phyloP scores from a whole-genome alignment of 2,888 invertebrate genomes.

The Endotricha flammealis region DNA sequence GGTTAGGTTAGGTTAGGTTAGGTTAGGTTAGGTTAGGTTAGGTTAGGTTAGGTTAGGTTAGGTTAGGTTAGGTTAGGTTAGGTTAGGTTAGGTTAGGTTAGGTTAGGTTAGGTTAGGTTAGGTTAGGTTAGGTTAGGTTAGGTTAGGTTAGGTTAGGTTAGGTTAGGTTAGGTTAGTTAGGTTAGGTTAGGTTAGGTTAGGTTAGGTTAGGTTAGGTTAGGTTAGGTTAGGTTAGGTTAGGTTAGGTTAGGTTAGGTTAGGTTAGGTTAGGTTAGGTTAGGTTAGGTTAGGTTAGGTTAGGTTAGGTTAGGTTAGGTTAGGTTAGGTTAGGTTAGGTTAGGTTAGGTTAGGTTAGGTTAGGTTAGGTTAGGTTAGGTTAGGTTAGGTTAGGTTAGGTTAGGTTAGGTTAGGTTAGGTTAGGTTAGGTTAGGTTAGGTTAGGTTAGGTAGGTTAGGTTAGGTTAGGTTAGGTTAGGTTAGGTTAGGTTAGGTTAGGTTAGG shows the following conservation, averaged over 20 bases:
- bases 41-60: slow-evolving; percentile 20
- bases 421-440: slow-evolving; percentile 23
- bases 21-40: slow-evolving; percentile 21
- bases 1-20: slow-evolving; percentile 18
- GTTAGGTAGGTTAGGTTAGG: too few relatives aligned
- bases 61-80: slow-evolving; percentile 21
- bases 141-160: slow-evolving; percentile 20
- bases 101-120: slow-evolving; percentile 22
- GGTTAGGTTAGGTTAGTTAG: slow-evolving; percentile 21
- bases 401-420: slow-evolving; percentile 24
- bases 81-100: slow-evolving; percentile 20
- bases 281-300: slow-evolving; percentile 20
- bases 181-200: slow-evolving; percentile 22
- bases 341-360: slow-evolving; percentile 17
- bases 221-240: slow-evolving; percentile 21
- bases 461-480: slow-evolving; percentile 22
- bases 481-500: slow-evolving; percentile 20
- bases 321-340: slow-evolving; percentile 20
- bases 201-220: slow-evolving; percentile 22
- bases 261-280: slow-evolving; percentile 21
- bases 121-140: slow-evolving; percentile 21
- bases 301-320: slow-evolving; percentile 19
- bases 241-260: slow-evolving; percentile 19
- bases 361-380: slow-evolving; percentile 19
- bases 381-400: slow-evolving; percentile 21